These are phyloP conservation scores for Promerops cafer DNA, from an alignment of 2,113 vertebrate genomes.

Conservation along the genomic window DNA sequence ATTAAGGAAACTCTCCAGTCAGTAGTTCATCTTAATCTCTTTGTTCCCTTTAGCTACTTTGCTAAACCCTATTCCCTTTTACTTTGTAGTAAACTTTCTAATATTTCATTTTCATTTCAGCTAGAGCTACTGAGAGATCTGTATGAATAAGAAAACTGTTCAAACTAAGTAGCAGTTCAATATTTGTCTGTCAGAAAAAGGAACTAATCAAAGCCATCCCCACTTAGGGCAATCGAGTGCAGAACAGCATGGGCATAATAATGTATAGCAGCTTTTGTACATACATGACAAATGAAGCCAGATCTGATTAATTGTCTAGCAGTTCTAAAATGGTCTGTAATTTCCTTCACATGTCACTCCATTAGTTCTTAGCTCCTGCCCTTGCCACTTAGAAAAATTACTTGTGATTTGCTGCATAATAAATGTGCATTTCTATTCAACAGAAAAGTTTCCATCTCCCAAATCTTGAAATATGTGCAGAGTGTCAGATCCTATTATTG, in stretches of 20 bases:
- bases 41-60: not conserved
- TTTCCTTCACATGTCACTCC: constrained; percentile 37
- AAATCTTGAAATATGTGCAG: not conserved
- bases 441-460: not conserved
- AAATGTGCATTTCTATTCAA: not conserved
- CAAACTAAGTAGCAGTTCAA: not conserved
- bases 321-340: not conserved
- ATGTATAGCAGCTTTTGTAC: constrained; percentile 7
- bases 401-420: not conserved
- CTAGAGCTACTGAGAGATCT: not conserved
- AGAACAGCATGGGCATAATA: not conserved
- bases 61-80: not conserved
- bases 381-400: constrained; percentile 24
- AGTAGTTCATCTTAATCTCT: not conserved
- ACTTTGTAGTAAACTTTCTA: not conserved
- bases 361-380: constrained; percentile 21
- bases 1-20: not conserved
- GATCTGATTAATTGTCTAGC: constrained; percentile 29
- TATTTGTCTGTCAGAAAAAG: not conserved
- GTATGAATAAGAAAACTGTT: not conserved
- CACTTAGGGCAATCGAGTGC: not conserved
- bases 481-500: not conserved
- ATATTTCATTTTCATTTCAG: not conserved
- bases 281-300: constrained; percentile 38
- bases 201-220: constrained; percentile 14